phyloP scores from a whole-genome alignment of 2,888 invertebrate species.

The Rotaria socialis region DNA sequence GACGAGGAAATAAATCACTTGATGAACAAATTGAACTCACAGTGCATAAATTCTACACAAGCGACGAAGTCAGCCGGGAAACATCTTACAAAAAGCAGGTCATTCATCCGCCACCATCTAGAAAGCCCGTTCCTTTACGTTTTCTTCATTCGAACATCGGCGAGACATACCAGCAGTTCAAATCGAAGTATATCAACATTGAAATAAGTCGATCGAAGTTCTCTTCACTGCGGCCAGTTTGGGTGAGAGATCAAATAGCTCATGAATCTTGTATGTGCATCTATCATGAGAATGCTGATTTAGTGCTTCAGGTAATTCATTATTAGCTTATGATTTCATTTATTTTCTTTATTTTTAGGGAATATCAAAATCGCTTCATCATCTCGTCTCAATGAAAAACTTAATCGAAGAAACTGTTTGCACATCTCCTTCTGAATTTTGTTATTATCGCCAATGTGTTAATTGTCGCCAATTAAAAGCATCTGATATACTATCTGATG shows the following conservation, averaged over 20 bases:
- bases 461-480: background rate
- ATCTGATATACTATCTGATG: background rate
- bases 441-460: background rate
- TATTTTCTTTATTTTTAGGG: background rate
- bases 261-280: background rate
- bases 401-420: background rate
- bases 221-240: background rate
- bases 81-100: background rate
- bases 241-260: background rate
- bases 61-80: background rate
- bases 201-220: background rate
- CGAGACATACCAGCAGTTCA: background rate
- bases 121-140: background rate
- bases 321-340: background rate
- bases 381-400: background rate
- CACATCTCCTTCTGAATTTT: background rate
- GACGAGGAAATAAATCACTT: background rate
- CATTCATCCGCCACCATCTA: background rate
- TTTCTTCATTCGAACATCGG: background rate
- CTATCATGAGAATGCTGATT: background rate
- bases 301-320: background rate
- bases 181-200: background rate
- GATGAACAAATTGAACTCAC: background rate
- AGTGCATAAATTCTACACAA: background rate
- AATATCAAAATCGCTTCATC: background rate